phyloP scores from a whole-genome alignment of 2,888 invertebrate species.

The Linyphia triangularis region DNA sequence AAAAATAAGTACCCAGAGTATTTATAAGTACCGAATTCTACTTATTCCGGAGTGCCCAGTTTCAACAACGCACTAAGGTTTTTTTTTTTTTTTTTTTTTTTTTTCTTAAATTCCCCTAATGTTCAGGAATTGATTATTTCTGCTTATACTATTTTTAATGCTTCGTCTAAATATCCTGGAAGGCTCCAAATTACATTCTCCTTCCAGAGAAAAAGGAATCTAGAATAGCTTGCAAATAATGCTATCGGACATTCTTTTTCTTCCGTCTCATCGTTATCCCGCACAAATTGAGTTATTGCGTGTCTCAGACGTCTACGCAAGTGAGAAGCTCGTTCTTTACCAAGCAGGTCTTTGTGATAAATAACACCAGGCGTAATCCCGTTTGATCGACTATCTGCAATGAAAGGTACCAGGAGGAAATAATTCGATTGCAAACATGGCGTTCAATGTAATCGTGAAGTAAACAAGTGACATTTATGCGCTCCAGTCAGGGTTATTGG shows the following conservation, averaged over 20 bases:
- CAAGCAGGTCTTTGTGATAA: not conserved
- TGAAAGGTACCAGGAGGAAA: not conserved
- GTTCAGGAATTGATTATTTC: too few species aligned
- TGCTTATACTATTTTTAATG: too few species aligned
- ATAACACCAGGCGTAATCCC: not conserved
- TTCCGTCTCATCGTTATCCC: not conserved
- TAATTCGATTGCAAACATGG: not conserved
- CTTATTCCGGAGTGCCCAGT: too few species aligned
- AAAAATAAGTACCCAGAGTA: too few species aligned
- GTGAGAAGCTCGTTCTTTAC: not conserved
- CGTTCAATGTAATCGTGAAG: not conserved
- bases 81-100: too few species aligned
- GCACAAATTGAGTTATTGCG: not conserved
- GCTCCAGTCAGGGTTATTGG: too few species aligned
- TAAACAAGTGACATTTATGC: not conserved
- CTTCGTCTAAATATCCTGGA: too few species aligned
- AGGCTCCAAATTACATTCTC: not conserved
- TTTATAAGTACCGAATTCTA: too few species aligned
- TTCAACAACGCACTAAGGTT: too few species aligned
- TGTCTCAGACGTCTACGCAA: not conserved
- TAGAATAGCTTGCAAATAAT: not conserved
- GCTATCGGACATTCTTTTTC: not conserved
- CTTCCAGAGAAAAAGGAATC: not conserved
- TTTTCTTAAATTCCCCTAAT: too few species aligned
- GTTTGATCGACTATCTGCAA: not conserved